Conservation (phyloP, 2,113 vertebrate genomes). For the Miniopterus natalensis region DNA sequence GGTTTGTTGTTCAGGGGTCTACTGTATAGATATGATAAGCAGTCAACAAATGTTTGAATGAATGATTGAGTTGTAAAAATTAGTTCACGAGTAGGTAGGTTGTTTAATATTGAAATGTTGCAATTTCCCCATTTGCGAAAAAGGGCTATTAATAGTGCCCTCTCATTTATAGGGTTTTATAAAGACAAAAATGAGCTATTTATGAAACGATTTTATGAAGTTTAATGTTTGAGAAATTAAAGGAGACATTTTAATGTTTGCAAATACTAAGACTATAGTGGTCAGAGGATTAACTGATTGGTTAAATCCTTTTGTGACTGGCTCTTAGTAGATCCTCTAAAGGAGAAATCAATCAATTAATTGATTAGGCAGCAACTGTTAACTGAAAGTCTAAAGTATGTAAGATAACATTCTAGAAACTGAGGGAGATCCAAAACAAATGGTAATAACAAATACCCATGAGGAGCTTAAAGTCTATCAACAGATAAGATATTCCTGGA, state of each 20-base stretch:
- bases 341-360: background rate
- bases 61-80: slow-evolving; percentile 21
- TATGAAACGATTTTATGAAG: background rate
- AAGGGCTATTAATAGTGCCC: background rate
- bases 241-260: background rate
- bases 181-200: slow-evolving; percentile 4
- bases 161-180: slow-evolving; percentile 32
- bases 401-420: background rate
- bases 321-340: background rate
- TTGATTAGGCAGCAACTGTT: background rate
- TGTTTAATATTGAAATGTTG: slow-evolving; percentile 8
- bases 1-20: background rate
- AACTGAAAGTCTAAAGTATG: background rate
- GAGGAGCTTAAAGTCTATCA: background rate
- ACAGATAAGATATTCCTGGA: background rate
- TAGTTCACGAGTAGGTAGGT: background rate
- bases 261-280: background rate
- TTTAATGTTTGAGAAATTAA: background rate
- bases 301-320: background rate
- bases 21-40: background rate
- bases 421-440: background rate
- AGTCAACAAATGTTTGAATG: background rate
- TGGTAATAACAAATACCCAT: background rate
- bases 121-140: background rate
- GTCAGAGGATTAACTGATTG: background rate